Evolutionary conservation across 1,140 invertebrate genomes (phyloP), one percentile per base, ranked within the genome.

Genomic region (Drosophila kepulauana): DNA sequence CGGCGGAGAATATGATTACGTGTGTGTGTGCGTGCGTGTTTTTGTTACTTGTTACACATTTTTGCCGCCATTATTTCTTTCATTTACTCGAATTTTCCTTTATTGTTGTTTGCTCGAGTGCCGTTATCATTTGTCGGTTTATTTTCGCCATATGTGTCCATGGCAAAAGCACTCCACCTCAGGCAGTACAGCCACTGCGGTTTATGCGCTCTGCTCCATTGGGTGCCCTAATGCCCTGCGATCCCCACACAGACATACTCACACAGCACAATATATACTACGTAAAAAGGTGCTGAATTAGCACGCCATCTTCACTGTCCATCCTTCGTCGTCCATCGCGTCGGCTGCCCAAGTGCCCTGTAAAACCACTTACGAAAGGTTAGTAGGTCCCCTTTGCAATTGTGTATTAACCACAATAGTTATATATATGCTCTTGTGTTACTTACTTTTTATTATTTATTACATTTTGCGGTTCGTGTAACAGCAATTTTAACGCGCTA

Each of bases 51-150:
- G 84, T 82, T 87, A 87, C 81, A 80, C 82, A 79, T 87, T 78
- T 78, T 61, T 81, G 73, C 84, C 52, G 56, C 82, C 84, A 82
- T 87, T 88, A 87, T 88, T 81, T 78, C 85, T 70, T 88, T 88
- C 84, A 88, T 84, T 88, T 88, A 88, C 84, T 88, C 77, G 78
- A 89, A 89, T 88, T 84, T 87, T 89, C 84, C 85, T 84, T 88
- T 88, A 89, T 89, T 88, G 84, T 88, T 88, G 80, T 88, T 88
- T 88, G 84, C 84, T 81, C 85, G 80, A 89, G 85, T 81, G 84
- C 85, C 84, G 84, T 88, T 87, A 87, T 87, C 84, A 87, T 87
- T 87, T 88, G 84, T 87, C 63, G 80, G 84, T 88, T 84, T 88
- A 77, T 79, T 87, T 66, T 79, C 58, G 66, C 79, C 84, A 82